Base-by-base conservation (phyloP, 2,888 invertebrate species). In the Blastobasis lacticolella region DNA sequence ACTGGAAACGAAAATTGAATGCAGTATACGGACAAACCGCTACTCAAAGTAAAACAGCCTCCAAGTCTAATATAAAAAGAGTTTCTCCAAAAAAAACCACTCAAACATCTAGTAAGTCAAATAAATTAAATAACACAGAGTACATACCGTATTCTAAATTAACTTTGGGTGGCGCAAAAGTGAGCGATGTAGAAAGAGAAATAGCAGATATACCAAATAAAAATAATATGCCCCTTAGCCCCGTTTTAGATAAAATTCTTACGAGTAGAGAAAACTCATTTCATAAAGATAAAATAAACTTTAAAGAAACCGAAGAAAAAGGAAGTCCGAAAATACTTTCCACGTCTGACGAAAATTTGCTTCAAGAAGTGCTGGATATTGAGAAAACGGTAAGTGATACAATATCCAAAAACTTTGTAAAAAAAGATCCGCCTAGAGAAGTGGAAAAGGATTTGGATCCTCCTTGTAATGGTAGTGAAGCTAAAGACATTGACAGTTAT, bases 111-210 rank as follows among this genome's bases (percentile, higher is more conserved):
- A 37, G 10, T 37, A 46, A 45, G 10, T 10, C 36, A 42, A 42
- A 54, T 49, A 8, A 57, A 1, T 59, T 75, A 36, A 83, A 82
- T 56, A 82, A 81, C 54, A 55, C 67, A 9, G 81, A 84, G 48
- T 89, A 89, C 58, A 85, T 89, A 61, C 89, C 89, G 1, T 89
- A 89, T 66, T 77, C 86, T 8, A 73, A 84, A 62, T 66, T 89
- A 54, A 89, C 88, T 10, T 57, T 89, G 57, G 89, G 89, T 23
- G 89, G 88, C 48, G 81, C 75, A 7, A 74, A 65, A 58, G 75
- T 76, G 3, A 80, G 81, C 61, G 87, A 88, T 50, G 76, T 88
- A 53, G 86, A 88, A 66, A 78, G 63, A 60, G 85, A 87, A 75
- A 69, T 86, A 66, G 69, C 71, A 8, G 60, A 77, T 56, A 62